Base-by-base conservation (phyloP, 2,888 invertebrate genomes). In the Anaspis maculata region DNA sequence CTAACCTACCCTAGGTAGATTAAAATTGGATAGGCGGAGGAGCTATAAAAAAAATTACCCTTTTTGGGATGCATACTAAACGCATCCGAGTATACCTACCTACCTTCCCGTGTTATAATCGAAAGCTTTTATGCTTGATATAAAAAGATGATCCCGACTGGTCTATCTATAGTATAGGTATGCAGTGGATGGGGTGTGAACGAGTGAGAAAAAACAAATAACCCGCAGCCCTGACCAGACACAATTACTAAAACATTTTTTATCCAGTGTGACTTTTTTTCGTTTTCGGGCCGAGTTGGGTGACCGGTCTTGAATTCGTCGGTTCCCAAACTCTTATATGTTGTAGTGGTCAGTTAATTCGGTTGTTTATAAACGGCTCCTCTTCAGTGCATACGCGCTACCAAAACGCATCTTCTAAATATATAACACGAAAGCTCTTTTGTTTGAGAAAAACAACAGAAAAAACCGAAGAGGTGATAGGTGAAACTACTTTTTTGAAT, bases 201-300 rank as follows among this genome's bases (percentile, higher is more conserved):
- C n/a, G n/a, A n/a, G n/a, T n/a, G n/a, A n/a, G n/a, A n/a, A n/a
- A n/a, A n/a, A n/a, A n/a, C n/a, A n/a, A n/a, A n/a, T n/a, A n/a
- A n/a, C n/a, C n/a, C n/a, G n/a, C n/a, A 47, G 57, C 55, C 57
- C 61, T 64, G 64, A 61, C 58, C 61, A 62, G 59, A 57, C 59
- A 56, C 60, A 61, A 62, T 59, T 61, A 56, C 48, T 43, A n/a
- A n/a, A 6, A 5, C 9, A 51, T 56, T 57, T 59, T 50, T 52
- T 43, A 42, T 44, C 36, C 38, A 50, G 46, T 44, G 25, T 21
- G 2, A 26, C 12, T 44, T 44, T 51, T 50, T 49, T 45, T 41
- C 39, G 33, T 33, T 40, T 37, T 25, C 41, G 46, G 29, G 28
- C 15, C 51, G 56, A 52, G 61, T 58, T 53, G 51, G 54, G 50